These are phyloP conservation scores for Ostrea edulis DNA, from an alignment of 1,140 invertebrate genomes.

Conservation along the genomic window DNA sequence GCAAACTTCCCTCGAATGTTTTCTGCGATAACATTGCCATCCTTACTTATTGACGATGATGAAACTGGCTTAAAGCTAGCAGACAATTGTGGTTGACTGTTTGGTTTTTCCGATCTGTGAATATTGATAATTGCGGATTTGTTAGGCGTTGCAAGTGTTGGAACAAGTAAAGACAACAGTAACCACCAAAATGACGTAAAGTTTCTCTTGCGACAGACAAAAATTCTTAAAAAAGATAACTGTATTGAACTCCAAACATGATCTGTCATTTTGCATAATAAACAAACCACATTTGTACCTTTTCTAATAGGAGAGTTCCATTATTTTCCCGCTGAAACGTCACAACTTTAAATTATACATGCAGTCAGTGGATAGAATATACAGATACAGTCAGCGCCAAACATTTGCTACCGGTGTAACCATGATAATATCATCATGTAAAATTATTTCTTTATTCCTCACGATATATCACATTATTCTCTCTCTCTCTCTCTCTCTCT, in stretches of 20 bases:
- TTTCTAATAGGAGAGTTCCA: conserved; percentile 39
- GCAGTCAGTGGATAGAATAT: not conserved
- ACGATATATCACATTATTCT: no score
- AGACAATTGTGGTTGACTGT: conserved; percentile 51
- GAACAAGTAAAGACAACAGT: conserved; percentile 43
- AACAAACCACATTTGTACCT: not conserved
- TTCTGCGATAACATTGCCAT: conserved; percentile 28
- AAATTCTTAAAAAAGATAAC: not conserved
- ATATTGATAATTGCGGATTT: conserved; percentile 50
- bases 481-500: no score
- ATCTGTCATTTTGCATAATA: conserved; percentile 42
- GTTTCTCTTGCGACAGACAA: conserved; percentile 1
- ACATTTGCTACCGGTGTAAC: not conserved
- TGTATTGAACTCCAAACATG: conserved; percentile 22
- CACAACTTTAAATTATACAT: not conserved
- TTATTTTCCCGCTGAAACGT: conserved; percentile 23
- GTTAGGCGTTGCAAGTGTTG: conserved; percentile 33
- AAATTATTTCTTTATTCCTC: no score
- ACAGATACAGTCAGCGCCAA: not conserved
- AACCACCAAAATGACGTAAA: not conserved
- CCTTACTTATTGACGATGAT: not conserved
- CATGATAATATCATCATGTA: no score
- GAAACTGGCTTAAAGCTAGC: not conserved
- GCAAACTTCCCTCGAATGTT: conserved; percentile 49
- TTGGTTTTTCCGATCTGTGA: conserved; percentile 41